Evolutionary conservation across 2,888 invertebrate species (phyloP).

Genomic region (Yponomeuta sedellus): DNA sequence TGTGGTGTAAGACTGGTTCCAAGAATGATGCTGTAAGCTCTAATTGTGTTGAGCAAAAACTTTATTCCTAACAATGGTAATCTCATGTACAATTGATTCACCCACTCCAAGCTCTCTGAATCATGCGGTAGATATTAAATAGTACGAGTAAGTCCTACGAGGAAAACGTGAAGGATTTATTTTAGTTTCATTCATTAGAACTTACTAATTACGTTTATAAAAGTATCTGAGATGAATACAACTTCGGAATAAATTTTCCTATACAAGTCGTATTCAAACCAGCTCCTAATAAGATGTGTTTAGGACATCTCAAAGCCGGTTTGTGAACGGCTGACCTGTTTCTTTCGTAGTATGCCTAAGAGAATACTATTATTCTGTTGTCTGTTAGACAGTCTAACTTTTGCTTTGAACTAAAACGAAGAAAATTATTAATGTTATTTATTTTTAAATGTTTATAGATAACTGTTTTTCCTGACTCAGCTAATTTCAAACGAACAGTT

Average conservation of each 20-base stretch:
- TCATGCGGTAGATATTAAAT: not conserved
- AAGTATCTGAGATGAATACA: too few species aligned
- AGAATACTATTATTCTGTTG: not conserved
- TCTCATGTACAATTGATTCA: constrained; percentile 47
- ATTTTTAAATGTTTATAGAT: too few species aligned
- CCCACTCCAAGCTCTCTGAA: not conserved
- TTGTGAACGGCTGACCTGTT: not conserved
- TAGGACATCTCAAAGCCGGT: not conserved
- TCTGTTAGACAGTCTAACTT: not conserved
- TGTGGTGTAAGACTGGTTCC: constrained; percentile 25
- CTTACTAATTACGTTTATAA: not conserved
- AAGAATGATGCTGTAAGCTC: constrained; percentile 37
- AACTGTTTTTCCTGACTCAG: too few species aligned
- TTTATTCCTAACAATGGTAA: constrained; percentile 48
- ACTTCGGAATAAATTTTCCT: too few species aligned
- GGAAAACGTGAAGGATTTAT: too few species aligned
- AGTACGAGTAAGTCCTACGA: too few species aligned
- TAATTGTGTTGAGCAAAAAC: constrained; percentile 62
- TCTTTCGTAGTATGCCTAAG: not conserved
- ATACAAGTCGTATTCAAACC: not conserved
- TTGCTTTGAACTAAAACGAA: too few species aligned
- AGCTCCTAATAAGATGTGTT: not conserved
- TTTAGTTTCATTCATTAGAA: too few species aligned
- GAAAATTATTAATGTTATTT: too few species aligned
- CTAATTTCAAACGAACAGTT: too few species aligned